Evolutionary conservation across 2,888 invertebrate species (phyloP).

Genomic region (Pammene aurita): DNA sequence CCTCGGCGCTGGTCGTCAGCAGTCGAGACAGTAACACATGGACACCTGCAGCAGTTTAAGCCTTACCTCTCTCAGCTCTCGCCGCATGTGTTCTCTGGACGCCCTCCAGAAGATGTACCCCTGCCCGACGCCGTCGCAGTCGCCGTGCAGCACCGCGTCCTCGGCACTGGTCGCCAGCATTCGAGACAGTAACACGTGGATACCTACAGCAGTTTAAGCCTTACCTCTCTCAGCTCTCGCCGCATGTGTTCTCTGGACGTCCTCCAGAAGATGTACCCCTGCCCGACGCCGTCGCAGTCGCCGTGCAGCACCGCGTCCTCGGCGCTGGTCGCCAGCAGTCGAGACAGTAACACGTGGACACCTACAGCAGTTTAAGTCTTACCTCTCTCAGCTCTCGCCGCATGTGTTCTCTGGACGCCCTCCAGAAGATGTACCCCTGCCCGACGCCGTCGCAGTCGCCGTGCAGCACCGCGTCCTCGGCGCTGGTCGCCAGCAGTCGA

Average conservation of each 20-base stretch:
- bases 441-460: conserved; percentile 75
- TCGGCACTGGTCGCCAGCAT: conserved; percentile 81
- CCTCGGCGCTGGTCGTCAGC: conserved; percentile 80
- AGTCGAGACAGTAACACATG: conserved; percentile 79
- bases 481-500: conserved; percentile 80
- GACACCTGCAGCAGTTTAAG: too few relatives aligned
- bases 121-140: conserved; percentile 71
- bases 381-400: neutral
- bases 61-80: neutral
- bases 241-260: neutral
- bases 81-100: neutral
- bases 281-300: conserved; percentile 71
- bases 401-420: neutral
- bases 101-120: conserved; percentile 60
- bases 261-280: conserved; percentile 62
- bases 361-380: too few relatives aligned
- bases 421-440: conserved; percentile 64
- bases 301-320: conserved; percentile 80
- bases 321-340: conserved; percentile 80
- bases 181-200: conserved; percentile 77
- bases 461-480: conserved; percentile 79
- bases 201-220: too few relatives aligned
- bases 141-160: conserved; percentile 78
- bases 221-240: neutral
- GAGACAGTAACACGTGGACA: conserved; percentile 76